Evolutionary conservation across 2,888 invertebrate genomes (phyloP), one percentile per base, ranked within the genome.

Genomic region (Drosophila parthenogenetica): DNA sequence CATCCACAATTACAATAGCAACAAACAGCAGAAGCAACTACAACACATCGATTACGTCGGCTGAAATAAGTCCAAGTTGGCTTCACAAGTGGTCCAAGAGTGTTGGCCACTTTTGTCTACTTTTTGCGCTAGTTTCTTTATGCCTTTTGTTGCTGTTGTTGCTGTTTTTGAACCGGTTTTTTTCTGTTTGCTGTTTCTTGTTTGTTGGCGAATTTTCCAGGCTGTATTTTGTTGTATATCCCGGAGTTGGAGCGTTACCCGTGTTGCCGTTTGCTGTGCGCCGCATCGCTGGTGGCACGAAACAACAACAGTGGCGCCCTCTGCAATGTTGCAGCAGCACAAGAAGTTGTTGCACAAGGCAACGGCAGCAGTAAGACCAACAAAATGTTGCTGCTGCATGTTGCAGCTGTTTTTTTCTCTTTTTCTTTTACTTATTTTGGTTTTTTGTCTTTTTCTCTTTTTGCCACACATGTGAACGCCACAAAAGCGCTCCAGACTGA

Each of bases 291-390:
- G 88, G 91, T 90, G 91, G 91, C 90, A 91, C 81, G 87, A 87
- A 90, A 90, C 91, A 90, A 91, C 90, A 90, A 91, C 90, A 91
- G 87, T 90, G 81, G 88, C 87, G 90, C 90, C 87, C 85, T 85
- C 82, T 89, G 89, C 88, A 79, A 85, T 90, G 89, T 90, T 87
- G 90, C 90, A 84, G 89, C 78, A 84, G 81, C 89, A 89, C 70
- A 73, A 71, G 60, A 80, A 75, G 78, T 75, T 77, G 79, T 72
- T 65, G 74, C 79, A 69, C 66, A 57, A 64, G 67, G 22, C 59
- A 54, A 62, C 45, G 13, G 35, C 35, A 35, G 8, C 35, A 35
- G 29, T 5, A 49, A 29, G 57, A 45, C 45, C 42, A 51, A 48
- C 73, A 53, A 69, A 78, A 75, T 74, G 81, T 83, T 82, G 86